Percentiles rank a stretch among this genome's conserved stretches.
These are phyloP conservation scores for Oscheius sp. DNA, from an alignment of 1,140 invertebrate genomes.

Conservation along the genomic window DNA sequence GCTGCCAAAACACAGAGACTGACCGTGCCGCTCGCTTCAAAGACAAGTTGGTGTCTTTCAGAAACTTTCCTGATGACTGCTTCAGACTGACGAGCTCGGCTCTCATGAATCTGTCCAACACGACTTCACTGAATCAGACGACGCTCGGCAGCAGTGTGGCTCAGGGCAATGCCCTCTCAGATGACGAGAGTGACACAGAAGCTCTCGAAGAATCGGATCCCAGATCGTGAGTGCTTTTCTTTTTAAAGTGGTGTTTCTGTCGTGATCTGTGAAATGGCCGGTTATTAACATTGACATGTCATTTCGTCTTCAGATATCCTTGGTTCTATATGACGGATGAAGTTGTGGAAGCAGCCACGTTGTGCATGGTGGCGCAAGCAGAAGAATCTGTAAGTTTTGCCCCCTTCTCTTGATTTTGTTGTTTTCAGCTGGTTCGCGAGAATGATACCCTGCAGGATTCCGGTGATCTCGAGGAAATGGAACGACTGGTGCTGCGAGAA, in stretches of 20 bases:
- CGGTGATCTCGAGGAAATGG: conserved; percentile 71
- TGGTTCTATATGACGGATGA: conserved; percentile 76
- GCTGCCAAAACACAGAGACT: conserved; percentile 87
- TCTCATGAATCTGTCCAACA: conserved; percentile 59
- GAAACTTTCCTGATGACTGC: no score
- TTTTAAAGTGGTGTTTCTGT: neutral
- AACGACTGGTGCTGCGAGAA: conserved; percentile 83
- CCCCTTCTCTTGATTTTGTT: neutral
- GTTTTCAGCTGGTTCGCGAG: conserved; percentile 21
- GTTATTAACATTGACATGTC: neutral
- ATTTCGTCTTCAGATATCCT: conserved; percentile 69
- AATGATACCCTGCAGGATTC: neutral
- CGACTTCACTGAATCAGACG: conserved; percentile 68
- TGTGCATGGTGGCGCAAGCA: conserved; percentile 87
- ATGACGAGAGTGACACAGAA: conserved; percentile 42
- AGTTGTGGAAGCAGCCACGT: conserved; percentile 89
- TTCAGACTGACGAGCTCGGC: no score
- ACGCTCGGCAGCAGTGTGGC: no score
- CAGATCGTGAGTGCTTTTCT: conserved; percentile 47
- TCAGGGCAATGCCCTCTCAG: no score
- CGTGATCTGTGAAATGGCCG: neutral
- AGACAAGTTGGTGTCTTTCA: conserved; percentile 64
- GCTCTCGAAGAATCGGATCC: conserved; percentile 42
- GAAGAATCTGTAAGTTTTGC: conserved; percentile 73
- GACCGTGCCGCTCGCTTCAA: conserved; percentile 71